phyloP scores from a whole-genome alignment of 2,113 vertebrate genomes.

The Chloropsis cyanopogon region DNA sequence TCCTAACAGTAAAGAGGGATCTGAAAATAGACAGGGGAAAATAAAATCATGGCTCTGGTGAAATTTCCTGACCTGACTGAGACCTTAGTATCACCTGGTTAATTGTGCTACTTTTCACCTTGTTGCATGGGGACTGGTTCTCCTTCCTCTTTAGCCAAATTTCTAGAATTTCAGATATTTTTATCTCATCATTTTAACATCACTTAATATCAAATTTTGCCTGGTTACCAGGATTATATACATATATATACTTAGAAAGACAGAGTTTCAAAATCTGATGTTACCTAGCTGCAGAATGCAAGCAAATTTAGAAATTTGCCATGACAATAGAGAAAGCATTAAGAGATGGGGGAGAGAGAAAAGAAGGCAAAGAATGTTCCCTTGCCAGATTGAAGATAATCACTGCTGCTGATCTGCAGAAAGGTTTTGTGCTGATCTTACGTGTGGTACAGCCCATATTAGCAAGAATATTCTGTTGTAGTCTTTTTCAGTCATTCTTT shows the following conservation, averaged over 20 bases:
- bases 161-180: background rate
- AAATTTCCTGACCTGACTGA: background rate
- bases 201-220: background rate
- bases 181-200: background rate
- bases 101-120: background rate
- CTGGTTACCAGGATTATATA: background rate
- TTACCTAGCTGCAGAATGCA: constrained; percentile 2
- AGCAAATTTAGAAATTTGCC: constrained; percentile 26
- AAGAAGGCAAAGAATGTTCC: background rate
- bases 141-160: background rate
- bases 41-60: background rate
- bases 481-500: background rate
- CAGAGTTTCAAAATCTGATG: background rate
- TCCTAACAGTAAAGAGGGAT: background rate
- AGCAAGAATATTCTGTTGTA: background rate
- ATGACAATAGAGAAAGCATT: constrained; percentile 14
- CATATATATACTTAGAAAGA: background rate
- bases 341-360: background rate
- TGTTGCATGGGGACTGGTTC: background rate
- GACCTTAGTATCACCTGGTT: background rate
- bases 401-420: background rate
- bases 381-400: background rate
- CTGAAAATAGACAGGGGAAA: background rate
- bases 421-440: background rate
- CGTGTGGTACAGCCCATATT: background rate